Evolutionary conservation across 2,888 invertebrate genomes (phyloP), one percentile per base, ranked within the genome.

Genomic region (Lordiphosa andalusiaca): DNA sequence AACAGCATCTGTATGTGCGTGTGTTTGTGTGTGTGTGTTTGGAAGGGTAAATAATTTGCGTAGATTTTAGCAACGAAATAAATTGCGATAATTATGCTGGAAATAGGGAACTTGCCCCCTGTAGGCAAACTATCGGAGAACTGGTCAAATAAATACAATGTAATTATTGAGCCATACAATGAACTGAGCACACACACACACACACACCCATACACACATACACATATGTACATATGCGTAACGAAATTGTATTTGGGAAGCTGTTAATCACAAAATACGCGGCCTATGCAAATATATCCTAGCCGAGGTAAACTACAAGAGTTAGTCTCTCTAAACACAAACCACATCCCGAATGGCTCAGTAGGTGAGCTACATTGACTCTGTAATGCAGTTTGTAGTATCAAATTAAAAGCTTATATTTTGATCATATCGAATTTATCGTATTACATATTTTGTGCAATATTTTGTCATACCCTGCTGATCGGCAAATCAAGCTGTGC

Each of bases 111-210:
- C 36, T 61, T 40, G 23, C 53, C 46, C 47, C 50, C 55, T 54
- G 44, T 60, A 59, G 44, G 44, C 44, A 44, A 44, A 55, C 64
- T 66, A 76, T 68, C 64, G 76, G 70, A 63, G 62, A 67, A 65
- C 80, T 61, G 61, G 58, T 65, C 68, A 74, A 72, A 78, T 76
- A 77, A 78, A 78, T 78, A 72, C 72, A 77, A 76, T 76, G 80
- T 74, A 74, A 78, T 78, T 78, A 76, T 76, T 74, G 70, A 67
- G 77, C 68, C 63, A 62, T 65, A 76, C 68, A 73, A 72, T 70
- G 68, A 68, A 72, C 64, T 65, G 30, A 40, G 48, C 46, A 56
- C 42, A 51, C 37, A 19, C 35, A 21, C 37, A 44, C 35, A 36
- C 33, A 33, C 16, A 46, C 9, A 47, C 23, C 13, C 38, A 36